Conservation (phyloP, 2,888 invertebrate species). For the Galerucella nymphaeae region DNA sequence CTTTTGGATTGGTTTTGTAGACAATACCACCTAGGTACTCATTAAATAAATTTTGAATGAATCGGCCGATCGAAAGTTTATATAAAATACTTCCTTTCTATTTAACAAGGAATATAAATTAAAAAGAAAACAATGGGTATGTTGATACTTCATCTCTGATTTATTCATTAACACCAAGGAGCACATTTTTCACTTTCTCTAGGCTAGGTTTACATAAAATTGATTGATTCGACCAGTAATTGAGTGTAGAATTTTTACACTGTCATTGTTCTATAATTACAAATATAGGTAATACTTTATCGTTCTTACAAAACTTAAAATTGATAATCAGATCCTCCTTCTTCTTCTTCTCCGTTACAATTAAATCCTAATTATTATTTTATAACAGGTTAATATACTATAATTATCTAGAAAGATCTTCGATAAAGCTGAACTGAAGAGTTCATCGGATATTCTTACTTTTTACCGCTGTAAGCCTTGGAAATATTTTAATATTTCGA, state of each 20-base stretch:
- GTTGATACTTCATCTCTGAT: conserved; percentile 9
- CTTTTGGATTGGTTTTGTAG: conserved; percentile 1
- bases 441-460: conserved; percentile 4
- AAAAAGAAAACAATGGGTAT: conserved; percentile 30
- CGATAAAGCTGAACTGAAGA: neutral
- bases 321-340: too few relatives aligned
- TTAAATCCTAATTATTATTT: too few relatives aligned
- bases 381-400: too few relatives aligned
- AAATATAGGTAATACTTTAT: neutral
- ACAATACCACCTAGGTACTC: conserved; percentile 9
- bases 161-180: conserved; percentile 3
- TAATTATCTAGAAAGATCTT: too few relatives aligned
- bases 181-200: conserved; percentile 18
- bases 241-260: neutral
- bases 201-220: conserved; percentile 2
- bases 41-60: conserved; percentile 17
- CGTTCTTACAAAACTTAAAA: neutral
- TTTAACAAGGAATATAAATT: conserved; percentile 33
- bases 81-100: conserved; percentile 28
- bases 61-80: conserved; percentile 29
- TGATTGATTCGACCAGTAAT: neutral
- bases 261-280: neutral
- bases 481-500: conserved; percentile 11
- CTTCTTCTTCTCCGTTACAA: too few relatives aligned
- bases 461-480: neutral